Base-by-base conservation (phyloP, 2,888 invertebrate genomes). In the Tiliacea aurago region DNA sequence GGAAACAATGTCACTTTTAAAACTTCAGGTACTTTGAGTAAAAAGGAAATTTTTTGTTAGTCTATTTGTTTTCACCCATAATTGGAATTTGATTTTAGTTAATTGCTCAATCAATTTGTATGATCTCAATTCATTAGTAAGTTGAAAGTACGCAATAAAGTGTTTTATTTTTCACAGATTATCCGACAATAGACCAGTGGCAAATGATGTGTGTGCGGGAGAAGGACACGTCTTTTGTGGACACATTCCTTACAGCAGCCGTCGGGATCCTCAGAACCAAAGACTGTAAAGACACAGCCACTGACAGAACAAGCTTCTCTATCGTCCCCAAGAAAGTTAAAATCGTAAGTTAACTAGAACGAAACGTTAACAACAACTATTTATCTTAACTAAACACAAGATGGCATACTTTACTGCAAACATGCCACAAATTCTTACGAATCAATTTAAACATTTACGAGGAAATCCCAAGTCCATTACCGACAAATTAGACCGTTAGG, bases 221-320 rank as follows among this genome's bases (percentile, higher is more conserved):
- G 90, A 98, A 98, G 90, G 98, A 98, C 92, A 98, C 98, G 69
- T 97, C 97, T 0, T 98, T 98, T 90, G 98, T 98, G 51, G 98
- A 98, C 81, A 98, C 98, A 79, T 98, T 98, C 89, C 95, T 99
- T n/a, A 97, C 98, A 0, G 97, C 98, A 11, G 98, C 98, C 0
- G 98, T 98, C 80, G 97, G 98, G 37, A 98, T 98, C 80, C 95
- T 98, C 45, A 97, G 98, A 20, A 95, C 96, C 73, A 94, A 96
- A 94, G 91, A 97, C 95, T 87, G 95, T 93, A 94, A 97, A 91
- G 95, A 97, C 92, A 95, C 96, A 81, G 92, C 97, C 88, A 88
- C 96, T 72, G 95, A 98, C 90, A 97, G 97, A 91, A 97, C 98
- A 67, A 96, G 97, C 80, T 98, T 98, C 89, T 98, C 98, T 4